phyloP scores from a whole-genome alignment of 2,888 invertebrate genomes.

The Megamerina dolium region DNA sequence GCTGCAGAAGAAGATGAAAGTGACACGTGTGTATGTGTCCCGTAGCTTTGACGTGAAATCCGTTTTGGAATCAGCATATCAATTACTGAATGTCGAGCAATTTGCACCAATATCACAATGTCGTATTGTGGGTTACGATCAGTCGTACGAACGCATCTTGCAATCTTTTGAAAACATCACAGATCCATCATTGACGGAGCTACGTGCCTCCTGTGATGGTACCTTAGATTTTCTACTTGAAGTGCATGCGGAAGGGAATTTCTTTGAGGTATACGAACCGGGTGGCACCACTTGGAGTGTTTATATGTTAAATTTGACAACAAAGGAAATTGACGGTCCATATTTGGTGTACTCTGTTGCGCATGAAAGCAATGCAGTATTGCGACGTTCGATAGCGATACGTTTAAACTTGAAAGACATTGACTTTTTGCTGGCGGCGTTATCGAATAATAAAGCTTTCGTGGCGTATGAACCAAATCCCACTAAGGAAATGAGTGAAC shows the following conservation, averaged over 20 bases:
- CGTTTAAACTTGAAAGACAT: conserved; percentile 46
- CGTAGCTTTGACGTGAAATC: conserved; percentile 57
- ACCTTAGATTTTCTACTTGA: conserved; percentile 62
- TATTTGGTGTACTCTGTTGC: conserved; percentile 56
- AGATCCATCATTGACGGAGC: conserved; percentile 36
- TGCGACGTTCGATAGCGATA: conserved; percentile 55
- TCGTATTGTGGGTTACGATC: conserved; percentile 66
- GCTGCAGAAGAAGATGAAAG: conserved; percentile 51
- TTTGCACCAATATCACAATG: conserved; percentile 60
- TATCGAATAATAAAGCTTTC: conserved; percentile 48
- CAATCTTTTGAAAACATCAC: conserved; percentile 58
- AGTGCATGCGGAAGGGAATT: conserved; percentile 55
- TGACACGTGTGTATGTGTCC: conserved; percentile 56
- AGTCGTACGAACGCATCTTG: conserved; percentile 56
- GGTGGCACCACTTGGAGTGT: conserved; percentile 59
- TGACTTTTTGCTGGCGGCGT: conserved; percentile 35
- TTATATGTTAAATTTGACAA: conserved; percentile 57
- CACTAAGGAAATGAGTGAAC: conserved; percentile 49
- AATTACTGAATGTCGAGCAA: conserved; percentile 55
- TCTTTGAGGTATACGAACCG: conserved; percentile 58
- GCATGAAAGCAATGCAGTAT: conserved; percentile 54
- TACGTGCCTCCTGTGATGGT: conserved; percentile 28
- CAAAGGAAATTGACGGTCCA: conserved; percentile 59
- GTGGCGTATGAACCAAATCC: conserved; percentile 47
- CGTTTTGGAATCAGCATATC: conserved; percentile 56